Evolutionary conservation across 1,140 invertebrate species (phyloP).

Genomic region (Zaprionus ornatus): DNA sequence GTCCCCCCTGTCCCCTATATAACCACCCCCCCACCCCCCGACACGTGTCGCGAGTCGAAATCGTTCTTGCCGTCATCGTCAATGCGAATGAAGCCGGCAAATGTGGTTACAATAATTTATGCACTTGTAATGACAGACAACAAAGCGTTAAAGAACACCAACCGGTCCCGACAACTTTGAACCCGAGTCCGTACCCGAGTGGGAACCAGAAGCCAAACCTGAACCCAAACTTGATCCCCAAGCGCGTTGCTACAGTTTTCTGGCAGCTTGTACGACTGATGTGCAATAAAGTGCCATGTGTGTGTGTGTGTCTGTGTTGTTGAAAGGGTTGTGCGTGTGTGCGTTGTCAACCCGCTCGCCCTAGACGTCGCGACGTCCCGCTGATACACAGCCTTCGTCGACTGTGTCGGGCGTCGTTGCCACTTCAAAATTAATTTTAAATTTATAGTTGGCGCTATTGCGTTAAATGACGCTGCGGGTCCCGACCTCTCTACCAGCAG

Average conservation of each 20-base stretch:
- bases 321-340: conserved; percentile 5
- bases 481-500: neutral
- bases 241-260: conserved; percentile 2
- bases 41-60: conserved; percentile 16
- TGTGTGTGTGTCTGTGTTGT: conserved; percentile 9
- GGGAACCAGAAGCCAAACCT: conserved; percentile 6
- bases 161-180: conserved; percentile 27
- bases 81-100: conserved; percentile 64
- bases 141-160: conserved; percentile 73
- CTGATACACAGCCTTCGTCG: conserved; percentile 58
- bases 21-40: neutral
- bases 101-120: conserved; percentile 82
- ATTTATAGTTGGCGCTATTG: conserved; percentile 80
- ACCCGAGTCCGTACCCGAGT: conserved; percentile 15
- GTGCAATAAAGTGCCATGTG: conserved; percentile 77
- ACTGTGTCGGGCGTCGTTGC: conserved; percentile 24
- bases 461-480: conserved; percentile 71
- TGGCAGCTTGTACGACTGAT: conserved; percentile 65
- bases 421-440: conserved; percentile 81
- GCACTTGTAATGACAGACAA: conserved; percentile 82
- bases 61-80: conserved; percentile 30
- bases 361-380: conserved; percentile 26
- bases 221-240: conserved; percentile 44
- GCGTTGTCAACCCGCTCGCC: conserved; percentile 6
- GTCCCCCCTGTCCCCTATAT: neutral